phyloP scores from a whole-genome alignment of 1,140 invertebrate genomes.

The Gyrodactylus bullatarudis region DNA sequence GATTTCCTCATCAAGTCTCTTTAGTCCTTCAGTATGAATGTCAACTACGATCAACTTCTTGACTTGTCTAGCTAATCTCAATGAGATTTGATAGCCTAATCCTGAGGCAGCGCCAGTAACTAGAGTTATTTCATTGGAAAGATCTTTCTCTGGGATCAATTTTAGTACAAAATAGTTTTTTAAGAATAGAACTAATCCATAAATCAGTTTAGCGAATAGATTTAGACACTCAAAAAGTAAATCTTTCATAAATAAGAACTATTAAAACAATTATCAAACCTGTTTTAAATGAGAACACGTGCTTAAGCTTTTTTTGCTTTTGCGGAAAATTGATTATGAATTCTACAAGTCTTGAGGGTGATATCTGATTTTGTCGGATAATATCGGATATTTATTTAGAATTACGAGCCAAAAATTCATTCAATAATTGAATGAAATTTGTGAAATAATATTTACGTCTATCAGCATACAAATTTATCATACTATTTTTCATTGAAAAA shows the following conservation, averaged over 20 bases:
- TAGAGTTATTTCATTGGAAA: background rate
- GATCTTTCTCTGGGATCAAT: background rate
- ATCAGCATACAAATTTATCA: no score
- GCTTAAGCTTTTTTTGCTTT: no score
- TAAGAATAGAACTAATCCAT: background rate
- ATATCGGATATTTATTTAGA: no score
- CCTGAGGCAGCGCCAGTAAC: background rate
- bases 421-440: no score
- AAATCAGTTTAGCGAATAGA: background rate
- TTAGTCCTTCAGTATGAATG: background rate
- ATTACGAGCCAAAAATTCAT: no score
- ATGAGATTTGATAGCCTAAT: background rate
- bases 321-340: background rate
- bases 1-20: background rate
- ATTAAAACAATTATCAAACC: background rate
- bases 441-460: no score
- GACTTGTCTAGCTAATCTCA: background rate
- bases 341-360: no score
- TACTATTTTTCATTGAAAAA: no score
- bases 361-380: no score
- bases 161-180: background rate
- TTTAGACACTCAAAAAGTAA: background rate
- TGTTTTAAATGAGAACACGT: no score
- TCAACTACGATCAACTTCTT: background rate
- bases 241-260: background rate